phyloP scores from a whole-genome alignment of 2,113 vertebrate species.

The Phaetusa simplex region DNA sequence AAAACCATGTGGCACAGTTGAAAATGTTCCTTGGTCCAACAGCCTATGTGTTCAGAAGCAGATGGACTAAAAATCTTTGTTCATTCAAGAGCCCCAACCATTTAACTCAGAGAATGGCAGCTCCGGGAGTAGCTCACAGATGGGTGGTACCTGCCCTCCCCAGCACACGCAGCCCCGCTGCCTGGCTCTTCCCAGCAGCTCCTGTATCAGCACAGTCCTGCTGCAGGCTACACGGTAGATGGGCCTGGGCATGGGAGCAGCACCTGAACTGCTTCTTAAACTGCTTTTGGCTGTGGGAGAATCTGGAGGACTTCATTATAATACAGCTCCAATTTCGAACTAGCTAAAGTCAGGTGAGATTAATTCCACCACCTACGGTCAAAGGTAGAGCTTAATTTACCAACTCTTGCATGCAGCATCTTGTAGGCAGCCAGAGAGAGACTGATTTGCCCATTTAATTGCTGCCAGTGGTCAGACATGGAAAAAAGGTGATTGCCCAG shows the following conservation, averaged over 20 bases:
- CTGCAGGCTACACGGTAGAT: neutral
- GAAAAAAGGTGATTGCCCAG: neutral
- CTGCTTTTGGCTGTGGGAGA: neutral
- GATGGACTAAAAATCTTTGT: neutral
- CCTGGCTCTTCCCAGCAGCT: neutral
- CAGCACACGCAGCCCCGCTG: fast-evolving
- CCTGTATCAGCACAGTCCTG: neutral
- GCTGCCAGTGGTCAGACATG: neutral
- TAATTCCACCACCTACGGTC: neutral
- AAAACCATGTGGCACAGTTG: neutral
- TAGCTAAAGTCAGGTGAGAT: neutral
- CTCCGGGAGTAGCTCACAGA: neutral
- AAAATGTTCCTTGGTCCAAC: neutral
- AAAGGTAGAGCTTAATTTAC: neutral
- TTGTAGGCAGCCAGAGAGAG: neutral
- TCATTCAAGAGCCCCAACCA: neutral
- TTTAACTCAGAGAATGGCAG: neutral
- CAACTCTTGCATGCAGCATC: neutral
- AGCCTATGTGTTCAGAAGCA: neutral
- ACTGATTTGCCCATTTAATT: neutral
- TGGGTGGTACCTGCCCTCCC: neutral
- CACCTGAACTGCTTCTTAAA: neutral
- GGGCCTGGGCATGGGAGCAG: neutral
- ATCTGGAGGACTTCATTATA: neutral
- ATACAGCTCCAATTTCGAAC: neutral